Evolutionary conservation across 2,888 invertebrate genomes (phyloP).

Genomic region (Alloscopus bannaensis): DNA sequence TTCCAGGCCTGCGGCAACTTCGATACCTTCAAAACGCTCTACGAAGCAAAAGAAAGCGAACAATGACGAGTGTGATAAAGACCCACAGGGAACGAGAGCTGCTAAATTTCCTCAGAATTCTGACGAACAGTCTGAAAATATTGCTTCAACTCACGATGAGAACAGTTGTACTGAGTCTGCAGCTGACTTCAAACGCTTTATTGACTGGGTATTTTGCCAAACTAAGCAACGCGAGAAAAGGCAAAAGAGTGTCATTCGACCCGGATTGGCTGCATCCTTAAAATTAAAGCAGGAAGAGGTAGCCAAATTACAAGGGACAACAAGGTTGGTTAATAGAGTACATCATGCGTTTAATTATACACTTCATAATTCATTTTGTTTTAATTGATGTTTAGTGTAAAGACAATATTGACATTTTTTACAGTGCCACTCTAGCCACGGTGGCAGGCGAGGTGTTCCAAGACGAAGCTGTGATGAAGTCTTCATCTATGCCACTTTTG

Average conservation of each 20-base stretch:
- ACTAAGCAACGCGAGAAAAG: neutral
- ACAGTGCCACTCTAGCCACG: conserved; percentile 25
- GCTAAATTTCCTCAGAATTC: neutral
- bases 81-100: neutral
- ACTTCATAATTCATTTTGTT: conserved; percentile 7
- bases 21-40: too few relatives aligned
- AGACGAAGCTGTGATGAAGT: conserved; percentile 49
- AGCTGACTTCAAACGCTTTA: conserved; percentile 37
- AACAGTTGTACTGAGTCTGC: conserved; percentile 5
- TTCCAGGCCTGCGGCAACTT: too few relatives aligned
- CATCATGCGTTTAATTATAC: neutral
- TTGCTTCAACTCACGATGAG: conserved; percentile 7
- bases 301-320: neutral
- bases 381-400: neutral
- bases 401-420: conserved; percentile 1
- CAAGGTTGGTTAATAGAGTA: too few relatives aligned
- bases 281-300: conserved; percentile 24
- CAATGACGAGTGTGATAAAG: neutral
- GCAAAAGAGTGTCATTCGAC: too few relatives aligned
- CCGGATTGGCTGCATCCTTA: too few relatives aligned
- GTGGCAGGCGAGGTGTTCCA: conserved; percentile 55
- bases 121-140: neutral
- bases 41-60: too few relatives aligned
- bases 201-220: conserved; percentile 43
- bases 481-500: conserved; percentile 58